phyloP scores from a whole-genome alignment of 1,140 invertebrate genomes.

The Anoplolepis gracilipes region DNA sequence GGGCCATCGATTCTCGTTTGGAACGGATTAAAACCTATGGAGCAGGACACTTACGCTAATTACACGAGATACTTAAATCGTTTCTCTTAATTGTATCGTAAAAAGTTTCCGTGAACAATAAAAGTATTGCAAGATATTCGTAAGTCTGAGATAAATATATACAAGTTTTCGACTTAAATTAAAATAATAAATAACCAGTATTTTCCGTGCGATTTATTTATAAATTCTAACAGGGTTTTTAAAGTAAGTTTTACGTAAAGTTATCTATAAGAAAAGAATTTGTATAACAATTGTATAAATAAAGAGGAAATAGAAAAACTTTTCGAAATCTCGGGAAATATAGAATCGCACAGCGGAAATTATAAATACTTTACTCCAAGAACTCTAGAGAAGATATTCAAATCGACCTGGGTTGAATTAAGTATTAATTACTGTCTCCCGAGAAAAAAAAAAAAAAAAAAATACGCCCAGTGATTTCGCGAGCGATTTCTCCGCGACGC shows the following conservation, averaged over 20 bases:
- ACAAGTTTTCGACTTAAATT: neutral
- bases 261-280: neutral
- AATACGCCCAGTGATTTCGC: neutral
- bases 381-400: neutral
- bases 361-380: neutral
- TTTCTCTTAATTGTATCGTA: too few relatives aligned
- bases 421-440: constrained; percentile 22
- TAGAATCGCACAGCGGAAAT: neutral
- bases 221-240: neutral
- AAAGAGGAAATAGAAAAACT: too few relatives aligned
- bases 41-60: neutral
- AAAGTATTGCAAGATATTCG: neutral
- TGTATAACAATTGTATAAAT: neutral
- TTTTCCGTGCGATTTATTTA: neutral
- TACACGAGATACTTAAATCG: constrained; percentile 22
- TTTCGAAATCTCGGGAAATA: neutral
- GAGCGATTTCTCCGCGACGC: constrained; percentile 30
- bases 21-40: neutral
- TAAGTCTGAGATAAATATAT: neutral
- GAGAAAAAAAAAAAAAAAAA: neutral
- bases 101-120: neutral
- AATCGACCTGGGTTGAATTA: neutral
- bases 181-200: neutral
- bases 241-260: neutral
- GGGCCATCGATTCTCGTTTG: neutral